Base-by-base conservation (phyloP, 2,888 invertebrate species). In the Eutolmus rufibarbis region DNA sequence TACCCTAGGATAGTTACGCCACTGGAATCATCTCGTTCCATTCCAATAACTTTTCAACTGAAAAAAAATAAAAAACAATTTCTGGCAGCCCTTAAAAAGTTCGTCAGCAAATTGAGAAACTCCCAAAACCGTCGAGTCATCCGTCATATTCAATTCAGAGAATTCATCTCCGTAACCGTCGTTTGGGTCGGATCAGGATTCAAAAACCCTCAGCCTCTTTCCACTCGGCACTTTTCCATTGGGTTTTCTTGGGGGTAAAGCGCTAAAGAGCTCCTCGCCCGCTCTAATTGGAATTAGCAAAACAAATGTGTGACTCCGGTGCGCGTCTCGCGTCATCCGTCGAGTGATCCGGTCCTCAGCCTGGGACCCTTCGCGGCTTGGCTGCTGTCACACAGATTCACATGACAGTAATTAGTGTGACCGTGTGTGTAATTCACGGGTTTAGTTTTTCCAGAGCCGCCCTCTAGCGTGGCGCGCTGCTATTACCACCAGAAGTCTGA, bases 251-350 rank as follows among this genome's bases (percentile, higher is more conserved):
- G 43, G 56, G 81, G 46, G 56, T 1, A 56, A 81, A 56, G 34
- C 51, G 28, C 34, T n/a, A 78, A 56, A 43, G 56, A 51, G 56
- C 43, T 28, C 81, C 28, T 14, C 16, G 16, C 16, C 56, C 31
- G 51, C 81, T 76, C 81, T 81, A 81, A 81, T 81, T 23, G 43
- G 56, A 81, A 81, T 81, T 81, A 81, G 81, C 51, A 81, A 81
- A 56, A 51, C 51, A 81, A 81, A 46, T 51, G 56, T 81, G 56
- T 2, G 57, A 3, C 7, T 9, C 2, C 43, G 43, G 43, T 66
- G 66, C 0, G 57, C 28, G 66, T 66, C 12, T 2, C 9, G 9
- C 16, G 19, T 56, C n/a, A 66, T 40, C 12, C 40, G 1, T 0
- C 12, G 3, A 66, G 1, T 12, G 23, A 28, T 43, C 81, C 43